Conservation (phyloP, 2,888 invertebrate species). For the Daptonema setosum region DNA sequence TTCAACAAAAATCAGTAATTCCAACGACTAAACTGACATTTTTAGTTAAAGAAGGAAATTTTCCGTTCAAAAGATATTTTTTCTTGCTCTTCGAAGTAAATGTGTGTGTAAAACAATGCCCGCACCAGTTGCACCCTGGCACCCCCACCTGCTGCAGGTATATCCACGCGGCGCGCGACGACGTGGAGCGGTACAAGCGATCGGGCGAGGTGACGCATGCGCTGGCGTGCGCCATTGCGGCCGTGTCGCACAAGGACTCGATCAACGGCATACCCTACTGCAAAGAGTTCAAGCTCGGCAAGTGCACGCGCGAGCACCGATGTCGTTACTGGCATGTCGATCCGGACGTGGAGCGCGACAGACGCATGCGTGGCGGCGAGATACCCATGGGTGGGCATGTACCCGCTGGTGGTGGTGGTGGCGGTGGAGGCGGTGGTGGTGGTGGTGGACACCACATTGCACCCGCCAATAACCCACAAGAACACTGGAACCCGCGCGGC, state of each 20-base stretch:
- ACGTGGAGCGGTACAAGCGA: conserved; percentile 46
- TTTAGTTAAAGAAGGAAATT: too few species aligned
- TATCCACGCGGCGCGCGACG: conserved; percentile 50
- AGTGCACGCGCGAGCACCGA: conserved; percentile 19
- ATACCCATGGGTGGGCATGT: conserved; percentile 18
- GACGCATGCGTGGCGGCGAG: conserved; percentile 14
- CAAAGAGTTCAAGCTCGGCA: conserved; percentile 24
- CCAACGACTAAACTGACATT: too few species aligned
- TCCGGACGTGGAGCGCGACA: conserved; percentile 10
- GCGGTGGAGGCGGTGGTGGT: conserved; percentile 3
- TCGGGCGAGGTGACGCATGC: conserved; percentile 47
- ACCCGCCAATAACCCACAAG: conserved; percentile 5
- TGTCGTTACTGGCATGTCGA: conserved; percentile 27
- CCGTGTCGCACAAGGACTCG: conserved; percentile 22
- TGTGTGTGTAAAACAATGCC: too few species aligned
- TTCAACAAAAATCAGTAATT: too few species aligned
- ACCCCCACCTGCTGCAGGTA: too few species aligned
- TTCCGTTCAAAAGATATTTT: too few species aligned
- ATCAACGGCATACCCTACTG: conserved; percentile 25
- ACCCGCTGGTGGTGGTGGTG: conserved; percentile 16
- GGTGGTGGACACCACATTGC: neutral
- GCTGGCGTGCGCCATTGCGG: conserved; percentile 33
- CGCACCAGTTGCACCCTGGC: too few species aligned
- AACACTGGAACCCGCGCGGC: conserved; percentile 2
- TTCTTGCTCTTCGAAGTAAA: too few species aligned